Evolutionary conservation across 2,113 vertebrate species (phyloP), one percentile per base, ranked within the genome.

Genomic region (Todiramphus saurophagus): DNA sequence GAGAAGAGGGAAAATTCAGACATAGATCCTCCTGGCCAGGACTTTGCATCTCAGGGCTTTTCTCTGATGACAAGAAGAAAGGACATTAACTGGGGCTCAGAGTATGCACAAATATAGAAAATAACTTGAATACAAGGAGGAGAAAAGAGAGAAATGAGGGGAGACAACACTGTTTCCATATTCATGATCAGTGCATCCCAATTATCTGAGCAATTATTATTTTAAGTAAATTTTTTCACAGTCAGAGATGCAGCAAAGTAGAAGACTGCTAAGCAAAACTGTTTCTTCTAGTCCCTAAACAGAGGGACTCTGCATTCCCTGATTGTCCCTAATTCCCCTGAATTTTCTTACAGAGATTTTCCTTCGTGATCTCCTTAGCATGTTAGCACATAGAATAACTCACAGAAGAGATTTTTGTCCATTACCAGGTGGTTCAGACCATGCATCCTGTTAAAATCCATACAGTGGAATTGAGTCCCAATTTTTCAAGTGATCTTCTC

Each of bases 161-260:
- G 2, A 78, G 46, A 68, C 56, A 33, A 33, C 43, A 21, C 23
- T 66, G 7, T 66, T 95, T 85, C 69, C 87, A 1, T 68, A 56
- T 51, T 81, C 31, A 13, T 39, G n/a, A 80, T 87, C 70, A 59
- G 9, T 74, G 62, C 33, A 43, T 93, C 77, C 13, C 30, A 20
- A 55, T 90, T 90, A 83, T 88, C 76, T 89, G 76, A 72, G 43
- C 43, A 89, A 41, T 93, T 89, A 72, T 39, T 84, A 60, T 87
- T 91, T 87, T 76, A 79, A 87, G 50, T 67, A 60, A 11, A 0
- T 44, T 41, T 86, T 93, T 92, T 68, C 53, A n/a, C 51, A 46
- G 31, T 75, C 28, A 85, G 62, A 91, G 37, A 67, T 73, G 53
- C 68, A 87, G 41, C 31, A 81, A 81, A 83, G 55, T 64, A 90